Evolutionary conservation across 2,113 vertebrate genomes (phyloP), one percentile per base, ranked within the genome.

Genomic region (Hemicordylus capensis): DNA sequence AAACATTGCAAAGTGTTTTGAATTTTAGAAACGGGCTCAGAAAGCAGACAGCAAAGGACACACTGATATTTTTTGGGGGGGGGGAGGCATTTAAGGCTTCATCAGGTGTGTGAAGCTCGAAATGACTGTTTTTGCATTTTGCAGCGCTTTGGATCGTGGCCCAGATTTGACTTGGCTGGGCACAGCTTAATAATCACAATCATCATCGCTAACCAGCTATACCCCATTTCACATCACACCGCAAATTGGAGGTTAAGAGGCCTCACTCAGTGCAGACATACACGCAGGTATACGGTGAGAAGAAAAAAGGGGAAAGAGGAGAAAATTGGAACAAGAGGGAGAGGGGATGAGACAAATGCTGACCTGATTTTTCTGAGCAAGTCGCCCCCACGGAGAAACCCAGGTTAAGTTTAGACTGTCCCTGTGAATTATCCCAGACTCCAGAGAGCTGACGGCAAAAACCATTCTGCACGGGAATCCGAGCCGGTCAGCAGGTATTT

Each of bases 361-460:
- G 76, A 90, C 86, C 91, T 92, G 81, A 54, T 78, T 69, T 63
- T 73, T 83, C 64, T 81, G 80, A 44, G 85, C 61, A 74, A 81
- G 80, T 73, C 85, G 72, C 81, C 76, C 61, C 80, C 84, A 42
- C 37, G 88, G 80, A 78, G 84, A 81, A 64, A 86, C 66, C 85
- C 85, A 84, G 80, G 56, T 91, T 84, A 89, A 85, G 48, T 85
- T 79, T 80, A 91, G 66, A 78, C 70, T 76, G 61, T 88, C 82
- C 85, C 88, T 81, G 64, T 87, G 74, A 44, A 75, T 70, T 83
- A 88, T 79, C 61, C 87, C 74, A 46, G 88, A 75, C 66, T 80
- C 74, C 80, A 86, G 61, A 73, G 83, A 88, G 83, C 63, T 81
- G 59, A 78, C 85, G 42, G 80, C 88, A 91, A 86, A 88, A 84